A percentile compares a stretch with the other conserved stretches of the same genome.
Evolutionary conservation across 2,113 vertebrate species (phyloP).

Genomic region (Podarcis raffonei): DNA sequence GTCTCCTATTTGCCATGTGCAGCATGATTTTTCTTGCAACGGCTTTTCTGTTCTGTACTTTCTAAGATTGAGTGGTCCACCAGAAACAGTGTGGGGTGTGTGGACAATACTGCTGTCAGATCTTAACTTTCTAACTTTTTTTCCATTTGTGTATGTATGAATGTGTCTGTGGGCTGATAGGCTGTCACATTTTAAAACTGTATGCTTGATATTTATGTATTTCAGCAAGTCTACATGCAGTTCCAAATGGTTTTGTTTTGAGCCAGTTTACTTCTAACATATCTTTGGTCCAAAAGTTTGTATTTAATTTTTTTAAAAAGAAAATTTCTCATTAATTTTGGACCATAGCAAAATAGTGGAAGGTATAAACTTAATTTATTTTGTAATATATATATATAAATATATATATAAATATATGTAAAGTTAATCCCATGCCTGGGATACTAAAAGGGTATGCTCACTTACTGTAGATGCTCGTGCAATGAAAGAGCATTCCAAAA

Average conservation of each 20-base stretch:
- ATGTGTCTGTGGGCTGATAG: background rate
- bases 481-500: constrained; percentile 51
- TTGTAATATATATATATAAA: constrained; percentile 54
- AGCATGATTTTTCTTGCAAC: constrained; percentile 15
- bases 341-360: constrained; percentile 48
- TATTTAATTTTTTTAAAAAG: constrained; percentile 61
- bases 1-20: constrained; percentile 41
- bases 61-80: constrained; percentile 42
- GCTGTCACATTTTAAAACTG: constrained; percentile 39
- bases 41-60: constrained; percentile 59
- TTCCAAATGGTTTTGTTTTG: constrained; percentile 66
- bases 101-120: constrained; percentile 51
- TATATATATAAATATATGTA: constrained; percentile 36
- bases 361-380: constrained; percentile 77
- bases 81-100: constrained; percentile 20
- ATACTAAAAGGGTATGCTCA: constrained; percentile 50
- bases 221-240: constrained; percentile 54
- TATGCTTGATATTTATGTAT: constrained; percentile 66
- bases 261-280: constrained; percentile 72
- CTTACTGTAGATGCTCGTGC: constrained; percentile 66
- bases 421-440: constrained; percentile 64
- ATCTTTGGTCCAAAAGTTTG: constrained; percentile 77
- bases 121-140: constrained; percentile 27
- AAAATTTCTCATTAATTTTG: constrained; percentile 52
- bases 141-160: constrained; percentile 39